Conservation (phyloP, 2,113 vertebrate species). For the Lepus americanus region DNA sequence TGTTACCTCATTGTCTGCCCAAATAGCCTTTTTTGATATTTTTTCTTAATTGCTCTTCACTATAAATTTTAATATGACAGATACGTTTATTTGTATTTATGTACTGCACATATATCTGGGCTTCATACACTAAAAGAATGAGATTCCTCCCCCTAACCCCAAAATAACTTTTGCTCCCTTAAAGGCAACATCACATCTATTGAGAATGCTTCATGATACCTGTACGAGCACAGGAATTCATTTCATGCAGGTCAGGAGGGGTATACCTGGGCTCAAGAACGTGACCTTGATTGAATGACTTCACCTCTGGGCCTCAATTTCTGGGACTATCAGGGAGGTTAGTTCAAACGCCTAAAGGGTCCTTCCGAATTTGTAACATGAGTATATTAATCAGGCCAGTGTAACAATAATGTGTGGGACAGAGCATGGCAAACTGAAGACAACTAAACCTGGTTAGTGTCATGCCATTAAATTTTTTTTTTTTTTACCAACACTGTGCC, state of each 20-base stretch:
- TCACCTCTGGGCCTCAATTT: background rate
- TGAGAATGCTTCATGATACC: background rate
- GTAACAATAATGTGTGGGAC: background rate
- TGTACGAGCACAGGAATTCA: background rate
- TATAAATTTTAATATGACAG: background rate
- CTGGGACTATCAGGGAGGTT: background rate
- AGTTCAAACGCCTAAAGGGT: background rate
- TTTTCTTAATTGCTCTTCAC: background rate
- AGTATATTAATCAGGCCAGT: background rate
- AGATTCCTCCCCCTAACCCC: background rate
- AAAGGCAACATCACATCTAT: background rate
- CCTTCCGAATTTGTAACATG: background rate
- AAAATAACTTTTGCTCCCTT: background rate
- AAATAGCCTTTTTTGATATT: background rate
- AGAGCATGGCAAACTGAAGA: background rate
- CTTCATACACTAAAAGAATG: background rate
- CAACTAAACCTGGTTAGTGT: background rate
- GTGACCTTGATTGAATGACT: background rate
- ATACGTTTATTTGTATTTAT: background rate
- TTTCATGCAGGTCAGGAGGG: background rate
- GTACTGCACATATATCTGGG: background rate
- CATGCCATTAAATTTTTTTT: background rate
- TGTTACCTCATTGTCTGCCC: background rate
- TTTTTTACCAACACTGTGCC: background rate
- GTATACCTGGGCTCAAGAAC: background rate